Percentiles rank a stretch among this genome's conserved stretches.
Evolutionary conservation across 2,113 vertebrate genomes (phyloP).

Genomic region (Salvator merianae): DNA sequence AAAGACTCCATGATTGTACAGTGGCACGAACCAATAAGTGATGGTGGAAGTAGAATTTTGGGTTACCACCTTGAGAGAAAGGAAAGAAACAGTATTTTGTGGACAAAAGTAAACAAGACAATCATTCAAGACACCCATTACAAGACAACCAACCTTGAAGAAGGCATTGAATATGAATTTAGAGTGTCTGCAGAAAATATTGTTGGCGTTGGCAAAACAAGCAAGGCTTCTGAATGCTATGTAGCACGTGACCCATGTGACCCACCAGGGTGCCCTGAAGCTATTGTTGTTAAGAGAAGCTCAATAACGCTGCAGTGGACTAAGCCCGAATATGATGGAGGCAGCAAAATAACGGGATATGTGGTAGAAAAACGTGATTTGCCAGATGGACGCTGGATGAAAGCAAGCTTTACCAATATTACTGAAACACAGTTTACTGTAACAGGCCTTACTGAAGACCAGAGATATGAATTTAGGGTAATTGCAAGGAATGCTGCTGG

Average conservation of each 20-base stretch:
- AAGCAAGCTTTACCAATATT: conserved; percentile 96
- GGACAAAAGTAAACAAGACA: conserved; percentile 94
- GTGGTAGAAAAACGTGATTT: conserved; percentile 95
- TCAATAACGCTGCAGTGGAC: conserved; percentile 92
- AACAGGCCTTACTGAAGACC: conserved; percentile 92
- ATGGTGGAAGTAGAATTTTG: conserved; percentile 90
- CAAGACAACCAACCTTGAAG: conserved; percentile 92
- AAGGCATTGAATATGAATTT: conserved; percentile 96
- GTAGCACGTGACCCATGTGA: conserved; percentile 94
- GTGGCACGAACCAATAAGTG: conserved; percentile 94
- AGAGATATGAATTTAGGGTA: conserved; percentile 97
- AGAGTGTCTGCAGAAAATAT: conserved; percentile 97
- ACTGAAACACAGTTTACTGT: conserved; percentile 96
- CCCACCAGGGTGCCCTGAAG: conserved; percentile 92
- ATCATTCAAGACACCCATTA: conserved; percentile 90
- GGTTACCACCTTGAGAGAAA: conserved; percentile 97
- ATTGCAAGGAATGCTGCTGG: conserved; percentile 97
- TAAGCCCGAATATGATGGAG: conserved; percentile 96
- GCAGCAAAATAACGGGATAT: conserved; percentile 95
- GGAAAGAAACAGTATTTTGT: conserved; percentile 97
- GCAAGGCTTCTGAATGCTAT: conserved; percentile 95
- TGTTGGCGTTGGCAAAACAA: conserved; percentile 92
- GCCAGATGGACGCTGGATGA: conserved; percentile 96
- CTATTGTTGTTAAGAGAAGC: conserved; percentile 88
- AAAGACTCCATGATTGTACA: conserved; percentile 93